phyloP scores from a whole-genome alignment of 2,113 vertebrate species.

The Acrocephalus kingi region DNA sequence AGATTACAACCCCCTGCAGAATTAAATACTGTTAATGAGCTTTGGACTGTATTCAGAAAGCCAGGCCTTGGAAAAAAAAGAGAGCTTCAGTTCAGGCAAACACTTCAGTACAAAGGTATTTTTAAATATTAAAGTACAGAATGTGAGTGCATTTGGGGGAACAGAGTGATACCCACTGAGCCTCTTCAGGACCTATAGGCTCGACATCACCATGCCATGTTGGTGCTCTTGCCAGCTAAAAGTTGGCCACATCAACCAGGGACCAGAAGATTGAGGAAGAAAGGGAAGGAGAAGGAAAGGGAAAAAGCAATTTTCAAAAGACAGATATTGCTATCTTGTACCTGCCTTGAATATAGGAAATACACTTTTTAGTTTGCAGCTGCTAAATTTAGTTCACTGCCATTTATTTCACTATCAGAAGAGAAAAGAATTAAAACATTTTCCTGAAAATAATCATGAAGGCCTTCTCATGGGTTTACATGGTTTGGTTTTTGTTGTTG shows the following conservation, averaged over 20 bases:
- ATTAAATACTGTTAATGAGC: constrained; percentile 3
- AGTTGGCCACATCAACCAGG: neutral
- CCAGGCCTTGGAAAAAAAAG: neutral
- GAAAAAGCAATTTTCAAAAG: neutral
- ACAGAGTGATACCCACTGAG: neutral
- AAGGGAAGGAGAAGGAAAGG: neutral
- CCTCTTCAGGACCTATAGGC: neutral
- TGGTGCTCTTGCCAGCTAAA: neutral
- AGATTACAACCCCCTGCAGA: neutral
- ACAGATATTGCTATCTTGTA: neutral
- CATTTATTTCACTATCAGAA: neutral
- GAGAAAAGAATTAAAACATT: neutral
- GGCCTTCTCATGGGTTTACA: neutral
- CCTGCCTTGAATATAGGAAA: neutral
- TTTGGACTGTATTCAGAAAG: neutral
- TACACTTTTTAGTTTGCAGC: neutral
- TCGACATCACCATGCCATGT: fast-evolving
- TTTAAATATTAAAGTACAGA: neutral
- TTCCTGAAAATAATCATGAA: neutral
- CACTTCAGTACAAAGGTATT: neutral
- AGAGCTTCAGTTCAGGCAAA: neutral
- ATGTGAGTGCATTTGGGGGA: neutral
- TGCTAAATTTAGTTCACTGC: neutral
- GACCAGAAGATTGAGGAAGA: neutral
- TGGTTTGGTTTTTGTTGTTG: fast-evolving